These are phyloP conservation scores for Lacerta bilineata DNA, from an alignment of 2,797 vertebrate species.

Conservation along the genomic window DNA sequence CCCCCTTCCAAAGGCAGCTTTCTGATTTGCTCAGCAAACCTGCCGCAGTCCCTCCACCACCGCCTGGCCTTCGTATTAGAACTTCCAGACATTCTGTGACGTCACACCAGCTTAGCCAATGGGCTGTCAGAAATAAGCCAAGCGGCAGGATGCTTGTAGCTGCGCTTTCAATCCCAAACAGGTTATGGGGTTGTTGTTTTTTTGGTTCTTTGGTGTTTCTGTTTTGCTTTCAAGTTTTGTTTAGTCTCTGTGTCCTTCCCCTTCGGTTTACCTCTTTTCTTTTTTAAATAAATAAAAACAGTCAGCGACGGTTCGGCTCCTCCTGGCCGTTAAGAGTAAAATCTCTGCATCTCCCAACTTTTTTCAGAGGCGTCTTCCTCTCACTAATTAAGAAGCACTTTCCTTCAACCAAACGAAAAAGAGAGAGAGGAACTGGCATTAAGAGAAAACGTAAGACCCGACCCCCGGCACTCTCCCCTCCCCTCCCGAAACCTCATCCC, in stretches of 20 bases:
- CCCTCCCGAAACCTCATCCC: conserved; percentile 34
- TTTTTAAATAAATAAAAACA: background rate
- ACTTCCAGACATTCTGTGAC: background rate
- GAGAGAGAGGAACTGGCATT: conserved; percentile 88
- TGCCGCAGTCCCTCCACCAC: rapidly evolving
- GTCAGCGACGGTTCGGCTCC: conserved; percentile 6
- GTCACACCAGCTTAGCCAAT: background rate
- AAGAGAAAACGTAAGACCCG: conserved; percentile 93
- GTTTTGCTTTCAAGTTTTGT: background rate
- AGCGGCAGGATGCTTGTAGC: background rate
- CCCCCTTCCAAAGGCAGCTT: too few species aligned
- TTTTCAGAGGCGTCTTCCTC: conserved; percentile 93
- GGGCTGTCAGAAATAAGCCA: background rate
- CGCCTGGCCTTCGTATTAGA: too few species aligned
- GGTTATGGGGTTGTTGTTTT: background rate
- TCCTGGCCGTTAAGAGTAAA: conserved; percentile 67
- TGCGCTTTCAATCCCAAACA: background rate
- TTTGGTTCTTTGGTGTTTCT: background rate
- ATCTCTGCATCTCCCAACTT: conserved; percentile 62
- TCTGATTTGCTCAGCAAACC: background rate
- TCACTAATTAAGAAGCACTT: conserved; percentile 97
- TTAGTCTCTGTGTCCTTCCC: background rate
- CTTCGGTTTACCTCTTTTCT: background rate
- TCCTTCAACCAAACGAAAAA: conserved; percentile 93
- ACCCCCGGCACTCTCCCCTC: conserved; percentile 44